Evolutionary conservation across 2,797 vertebrate species (phyloP).

Genomic region (Podargus strigoides): DNA sequence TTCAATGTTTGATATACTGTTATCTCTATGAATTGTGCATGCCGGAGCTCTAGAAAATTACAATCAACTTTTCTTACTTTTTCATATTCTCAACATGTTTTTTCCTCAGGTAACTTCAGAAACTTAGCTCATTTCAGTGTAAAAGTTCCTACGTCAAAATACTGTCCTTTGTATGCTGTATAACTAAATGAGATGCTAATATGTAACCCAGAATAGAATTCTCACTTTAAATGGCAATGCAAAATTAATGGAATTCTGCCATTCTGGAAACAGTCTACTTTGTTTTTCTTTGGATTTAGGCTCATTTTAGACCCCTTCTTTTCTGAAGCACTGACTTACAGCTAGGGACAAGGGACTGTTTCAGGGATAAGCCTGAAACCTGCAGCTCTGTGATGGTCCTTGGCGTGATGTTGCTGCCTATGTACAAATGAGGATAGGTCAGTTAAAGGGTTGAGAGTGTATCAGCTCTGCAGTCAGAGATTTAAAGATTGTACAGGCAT

Average conservation of each 20-base stretch:
- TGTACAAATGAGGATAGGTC: background rate
- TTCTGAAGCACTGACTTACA: background rate
- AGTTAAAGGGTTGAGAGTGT: accelerated
- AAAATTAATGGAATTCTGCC: background rate
- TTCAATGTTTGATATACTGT: background rate
- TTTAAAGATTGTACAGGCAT: background rate
- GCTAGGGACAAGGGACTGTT: background rate
- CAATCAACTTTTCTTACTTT: background rate
- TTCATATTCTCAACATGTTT: background rate
- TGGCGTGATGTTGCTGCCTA: background rate
- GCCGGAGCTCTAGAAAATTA: background rate
- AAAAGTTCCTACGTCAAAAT: background rate
- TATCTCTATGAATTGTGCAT: background rate
- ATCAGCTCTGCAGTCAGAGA: background rate
- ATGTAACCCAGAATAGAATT: background rate
- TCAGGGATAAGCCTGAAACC: background rate
- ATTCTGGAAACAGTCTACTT: background rate
- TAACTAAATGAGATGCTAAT: background rate
- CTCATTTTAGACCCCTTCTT: background rate
- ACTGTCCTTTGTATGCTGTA: background rate
- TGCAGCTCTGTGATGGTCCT: background rate
- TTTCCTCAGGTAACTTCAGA: background rate
- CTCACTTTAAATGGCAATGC: background rate
- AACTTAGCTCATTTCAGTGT: background rate
- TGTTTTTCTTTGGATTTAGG: background rate